These are phyloP conservation scores for Epistrophella euchroma DNA, from an alignment of 2,888 invertebrate species.

Conservation along the genomic window DNA sequence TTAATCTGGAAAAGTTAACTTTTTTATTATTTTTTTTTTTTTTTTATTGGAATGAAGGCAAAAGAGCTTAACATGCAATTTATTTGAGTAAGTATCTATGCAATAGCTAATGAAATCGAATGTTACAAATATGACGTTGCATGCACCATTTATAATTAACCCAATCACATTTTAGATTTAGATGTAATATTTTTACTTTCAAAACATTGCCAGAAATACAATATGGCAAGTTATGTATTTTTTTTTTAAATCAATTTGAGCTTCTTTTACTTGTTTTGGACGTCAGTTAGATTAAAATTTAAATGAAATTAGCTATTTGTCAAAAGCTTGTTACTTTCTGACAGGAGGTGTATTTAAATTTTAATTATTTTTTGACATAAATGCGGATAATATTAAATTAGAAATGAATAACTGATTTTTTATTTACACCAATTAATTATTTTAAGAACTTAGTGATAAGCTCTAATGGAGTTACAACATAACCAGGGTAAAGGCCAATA, in stretches of 20 bases:
- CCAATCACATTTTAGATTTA: constrained; percentile 5
- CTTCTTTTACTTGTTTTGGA: background rate
- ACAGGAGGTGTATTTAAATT: background rate
- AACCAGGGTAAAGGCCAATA: background rate
- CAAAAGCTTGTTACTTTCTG: background rate
- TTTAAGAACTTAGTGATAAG: background rate
- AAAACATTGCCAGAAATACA: background rate
- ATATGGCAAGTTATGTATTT: background rate
- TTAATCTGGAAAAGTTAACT: constrained; percentile 6
- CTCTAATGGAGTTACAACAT: background rate
- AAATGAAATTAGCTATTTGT: background rate
- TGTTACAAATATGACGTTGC: background rate
- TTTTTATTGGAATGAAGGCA: constrained; percentile 6
- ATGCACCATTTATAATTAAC: constrained; percentile 6
- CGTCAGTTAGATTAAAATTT: background rate
- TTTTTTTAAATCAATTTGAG: background rate
- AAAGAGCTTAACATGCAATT: constrained; percentile 11
- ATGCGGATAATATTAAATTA: background rate
- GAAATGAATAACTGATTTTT: background rate
- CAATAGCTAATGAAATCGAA: constrained; percentile 11
- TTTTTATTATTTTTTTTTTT: background rate
- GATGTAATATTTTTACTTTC: background rate
- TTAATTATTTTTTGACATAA: background rate
- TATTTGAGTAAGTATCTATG: constrained; percentile 1
- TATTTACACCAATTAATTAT: background rate